Percentiles rank a stretch among this genome's conserved stretches.
Conservation (phyloP, 2,113 vertebrate genomes). For the Numenius arquata region DNA sequence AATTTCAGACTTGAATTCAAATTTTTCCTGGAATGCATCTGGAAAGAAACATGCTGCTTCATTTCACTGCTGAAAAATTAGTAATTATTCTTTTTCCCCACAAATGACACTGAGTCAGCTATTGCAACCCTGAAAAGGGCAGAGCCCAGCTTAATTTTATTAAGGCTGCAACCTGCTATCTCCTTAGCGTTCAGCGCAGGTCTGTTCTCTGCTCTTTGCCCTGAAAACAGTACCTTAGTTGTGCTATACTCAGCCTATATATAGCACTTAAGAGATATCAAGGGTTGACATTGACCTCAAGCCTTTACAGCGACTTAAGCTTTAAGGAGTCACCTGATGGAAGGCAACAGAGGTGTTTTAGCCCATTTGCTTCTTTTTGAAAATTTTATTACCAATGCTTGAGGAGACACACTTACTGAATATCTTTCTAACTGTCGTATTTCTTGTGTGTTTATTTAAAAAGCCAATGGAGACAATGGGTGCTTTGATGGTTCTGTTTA, state of each 20-base stretch:
- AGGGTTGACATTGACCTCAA: neutral
- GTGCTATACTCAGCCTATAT: neutral
- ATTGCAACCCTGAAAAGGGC: neutral
- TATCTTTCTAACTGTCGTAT: neutral
- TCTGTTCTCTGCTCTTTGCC: slow-evolving; percentile 35
- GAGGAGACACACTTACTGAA: neutral
- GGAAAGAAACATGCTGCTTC: neutral
- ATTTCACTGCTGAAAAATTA: neutral
- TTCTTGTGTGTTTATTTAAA: neutral
- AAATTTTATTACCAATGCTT: neutral
- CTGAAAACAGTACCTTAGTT: neutral
- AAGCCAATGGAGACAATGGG: neutral
- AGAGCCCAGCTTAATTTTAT: neutral
- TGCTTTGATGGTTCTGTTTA: neutral
- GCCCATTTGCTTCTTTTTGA: neutral
- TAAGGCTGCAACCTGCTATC: neutral
- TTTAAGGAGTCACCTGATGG: neutral
- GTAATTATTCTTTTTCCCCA: neutral
- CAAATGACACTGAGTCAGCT: neutral
- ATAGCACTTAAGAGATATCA: neutral
- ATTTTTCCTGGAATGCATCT: neutral
- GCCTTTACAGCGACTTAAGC: neutral
- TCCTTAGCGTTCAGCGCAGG: neutral
- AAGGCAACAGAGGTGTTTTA: neutral
- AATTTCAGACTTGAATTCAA: neutral